A percentile compares a stretch with the other conserved stretches of the same genome.
Evolutionary conservation across 2,113 vertebrate genomes (phyloP).

Genomic region (Pithys albifrons): DNA sequence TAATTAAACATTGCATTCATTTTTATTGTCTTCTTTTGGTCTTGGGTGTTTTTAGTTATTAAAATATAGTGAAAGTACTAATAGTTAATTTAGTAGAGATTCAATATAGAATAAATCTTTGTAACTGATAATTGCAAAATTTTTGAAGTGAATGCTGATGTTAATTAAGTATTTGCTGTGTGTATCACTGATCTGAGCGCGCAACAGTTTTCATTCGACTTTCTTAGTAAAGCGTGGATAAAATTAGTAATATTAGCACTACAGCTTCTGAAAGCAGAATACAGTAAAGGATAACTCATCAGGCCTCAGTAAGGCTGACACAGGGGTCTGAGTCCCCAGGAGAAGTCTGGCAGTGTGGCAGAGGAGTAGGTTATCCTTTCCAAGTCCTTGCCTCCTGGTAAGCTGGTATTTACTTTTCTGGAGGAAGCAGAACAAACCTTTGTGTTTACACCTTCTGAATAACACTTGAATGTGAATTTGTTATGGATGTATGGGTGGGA

Average conservation of each 20-base stretch:
- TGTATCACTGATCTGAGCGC: neutral
- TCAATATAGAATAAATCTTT: neutral
- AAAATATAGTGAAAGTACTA: neutral
- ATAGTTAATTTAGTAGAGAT: neutral
- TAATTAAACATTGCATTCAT: neutral
- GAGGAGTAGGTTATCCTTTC: neutral
- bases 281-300: neutral
- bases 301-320: neutral
- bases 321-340: neutral
- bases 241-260: neutral
- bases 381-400: rapidly evolving
- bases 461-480: neutral
- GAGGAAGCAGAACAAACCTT: neutral
- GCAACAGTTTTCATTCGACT: neutral
- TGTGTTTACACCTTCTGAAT: neutral
- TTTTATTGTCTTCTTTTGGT: neutral
- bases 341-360: neutral
- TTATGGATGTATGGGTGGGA: neutral
- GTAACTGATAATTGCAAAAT: neutral
- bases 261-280: neutral
- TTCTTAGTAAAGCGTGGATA: neutral
- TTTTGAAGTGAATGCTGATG: neutral
- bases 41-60: neutral
- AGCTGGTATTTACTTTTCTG: neutral
- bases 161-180: neutral